These are phyloP conservation scores for Halisarca cf. caerulea DNA, from an alignment of 37 sponge, comb jelly and placozoan species.

Conservation along the genomic window DNA sequence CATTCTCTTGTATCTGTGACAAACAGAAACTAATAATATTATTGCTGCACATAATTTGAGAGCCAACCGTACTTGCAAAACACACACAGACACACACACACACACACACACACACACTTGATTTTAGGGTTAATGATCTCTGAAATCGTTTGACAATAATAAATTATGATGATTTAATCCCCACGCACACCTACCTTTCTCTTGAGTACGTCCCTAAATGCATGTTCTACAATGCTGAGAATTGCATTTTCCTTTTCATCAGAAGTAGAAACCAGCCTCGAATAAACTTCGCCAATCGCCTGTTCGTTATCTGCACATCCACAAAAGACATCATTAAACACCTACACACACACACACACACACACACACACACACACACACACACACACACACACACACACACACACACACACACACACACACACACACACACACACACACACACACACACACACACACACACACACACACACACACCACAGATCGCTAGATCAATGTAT, in stretches of 20 bases:
- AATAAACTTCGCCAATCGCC: not conserved
- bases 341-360: too few relatives aligned
- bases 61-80: not conserved
- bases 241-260: not conserved
- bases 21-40: not conserved
- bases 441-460: too few relatives aligned
- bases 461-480: too few relatives aligned
- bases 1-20: not conserved
- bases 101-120: too few relatives aligned
- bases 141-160: not conserved
- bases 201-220: slow-evolving; percentile 9
- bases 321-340: too few relatives aligned
- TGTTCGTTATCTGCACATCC: not conserved
- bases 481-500: too few relatives aligned
- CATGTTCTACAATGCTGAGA: not conserved
- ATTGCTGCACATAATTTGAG: not conserved
- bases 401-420: too few relatives aligned
- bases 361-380: too few relatives aligned
- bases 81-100: too few relatives aligned
- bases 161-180: not conserved
- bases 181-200: not conserved
- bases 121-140: too few relatives aligned
- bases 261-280: not conserved
- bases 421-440: too few relatives aligned
- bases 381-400: too few relatives aligned